Conservation (phyloP, 2,797 vertebrate genomes). For the Paedocypris micromegethes region DNA sequence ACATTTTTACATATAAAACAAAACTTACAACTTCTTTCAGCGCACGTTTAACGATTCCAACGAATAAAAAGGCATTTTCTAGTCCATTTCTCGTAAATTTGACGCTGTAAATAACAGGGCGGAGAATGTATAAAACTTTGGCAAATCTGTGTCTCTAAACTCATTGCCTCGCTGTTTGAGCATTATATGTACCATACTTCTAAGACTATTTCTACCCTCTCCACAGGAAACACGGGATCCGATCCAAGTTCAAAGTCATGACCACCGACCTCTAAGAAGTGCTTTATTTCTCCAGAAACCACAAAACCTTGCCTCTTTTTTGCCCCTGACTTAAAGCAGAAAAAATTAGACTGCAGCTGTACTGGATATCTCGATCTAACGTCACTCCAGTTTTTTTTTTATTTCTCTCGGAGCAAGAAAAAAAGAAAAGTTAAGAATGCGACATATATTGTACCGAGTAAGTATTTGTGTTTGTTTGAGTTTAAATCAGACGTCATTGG, state of each 20-base stretch:
- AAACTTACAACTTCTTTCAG: too few species aligned
- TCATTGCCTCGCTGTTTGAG: constrained; percentile 62
- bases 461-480: too few species aligned
- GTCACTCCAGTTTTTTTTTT: constrained; percentile 24
- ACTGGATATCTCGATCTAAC: constrained; percentile 28
- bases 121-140: constrained; percentile 53
- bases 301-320: constrained; percentile 61
- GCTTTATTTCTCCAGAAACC: constrained; percentile 84
- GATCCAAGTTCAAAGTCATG: constrained; percentile 99
- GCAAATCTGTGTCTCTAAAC: constrained; percentile 58
- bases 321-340: constrained; percentile 27
- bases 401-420: constrained; percentile 10
- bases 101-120: constrained; percentile 48
- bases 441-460: not conserved
- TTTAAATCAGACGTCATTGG: too few species aligned
- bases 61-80: constrained; percentile 38
- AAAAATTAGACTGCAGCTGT: constrained; percentile 35
- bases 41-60: constrained; percentile 23
- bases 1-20: too few species aligned
- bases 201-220: constrained; percentile 76
- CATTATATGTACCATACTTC: constrained; percentile 69
- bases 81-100: constrained; percentile 46
- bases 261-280: constrained; percentile 80
- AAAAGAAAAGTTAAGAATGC: constrained; percentile 56
- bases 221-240: constrained; percentile 86